A percentile compares a stretch with the other conserved stretches of the same genome.
These are phyloP conservation scores for Bubo scandiacus DNA, from an alignment of 2,113 vertebrate species.

Conservation along the genomic window DNA sequence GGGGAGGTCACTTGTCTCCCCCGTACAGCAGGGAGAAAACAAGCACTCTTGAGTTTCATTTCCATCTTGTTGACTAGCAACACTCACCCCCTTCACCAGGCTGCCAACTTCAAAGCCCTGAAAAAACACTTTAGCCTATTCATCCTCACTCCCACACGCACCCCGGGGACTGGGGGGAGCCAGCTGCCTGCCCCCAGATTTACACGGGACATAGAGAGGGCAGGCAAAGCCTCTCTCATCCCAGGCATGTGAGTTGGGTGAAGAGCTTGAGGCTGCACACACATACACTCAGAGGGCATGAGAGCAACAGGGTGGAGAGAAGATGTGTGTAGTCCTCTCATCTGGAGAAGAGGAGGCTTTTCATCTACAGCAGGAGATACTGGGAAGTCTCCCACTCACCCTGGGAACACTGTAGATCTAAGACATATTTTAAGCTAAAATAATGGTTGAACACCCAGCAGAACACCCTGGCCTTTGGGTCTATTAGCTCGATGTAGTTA, in stretches of 20 bases:
- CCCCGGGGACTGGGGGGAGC: neutral
- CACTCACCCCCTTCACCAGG: neutral
- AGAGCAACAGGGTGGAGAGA: neutral
- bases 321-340: neutral
- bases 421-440: neutral
- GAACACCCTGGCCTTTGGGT: neutral
- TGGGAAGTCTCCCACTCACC: neutral
- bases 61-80: neutral
- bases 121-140: conserved; percentile 29
- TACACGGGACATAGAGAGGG: neutral
- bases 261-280: neutral
- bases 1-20: neutral
- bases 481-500: neutral
- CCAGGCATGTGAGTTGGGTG: neutral
- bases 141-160: neutral
- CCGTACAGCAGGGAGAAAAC: neutral
- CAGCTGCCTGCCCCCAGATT: neutral
- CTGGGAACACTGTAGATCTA: neutral
- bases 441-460: neutral
- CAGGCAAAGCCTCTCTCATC: neutral
- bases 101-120: conserved; percentile 46
- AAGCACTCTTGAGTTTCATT: neutral
- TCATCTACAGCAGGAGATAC: neutral
- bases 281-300: neutral
- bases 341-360: neutral